These are phyloP conservation scores for Liposcelis brunnea DNA, from an alignment of 2,888 invertebrate genomes.

Conservation along the genomic window DNA sequence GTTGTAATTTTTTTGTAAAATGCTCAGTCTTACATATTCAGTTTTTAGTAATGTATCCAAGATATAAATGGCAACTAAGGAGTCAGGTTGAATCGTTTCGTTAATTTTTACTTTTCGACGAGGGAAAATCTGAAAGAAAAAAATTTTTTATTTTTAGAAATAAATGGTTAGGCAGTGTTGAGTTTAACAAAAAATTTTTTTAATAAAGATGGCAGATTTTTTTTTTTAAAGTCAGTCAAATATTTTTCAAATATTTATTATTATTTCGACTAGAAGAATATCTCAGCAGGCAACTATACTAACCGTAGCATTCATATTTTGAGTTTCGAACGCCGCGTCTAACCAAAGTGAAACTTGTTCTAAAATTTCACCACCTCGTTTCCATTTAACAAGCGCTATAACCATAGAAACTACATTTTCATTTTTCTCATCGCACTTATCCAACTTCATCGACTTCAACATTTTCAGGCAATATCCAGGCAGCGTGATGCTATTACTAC, in stretches of 20 bases:
- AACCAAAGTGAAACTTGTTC: conserved; percentile 19
- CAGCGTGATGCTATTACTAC: conserved; percentile 4
- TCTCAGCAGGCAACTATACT: too few relatives aligned
- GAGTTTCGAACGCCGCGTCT: conserved; percentile 18
- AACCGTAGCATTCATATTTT: conserved; percentile 16
- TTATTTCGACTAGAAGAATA: too few relatives aligned
- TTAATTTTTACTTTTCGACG: neutral
- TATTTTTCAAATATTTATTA: too few relatives aligned
- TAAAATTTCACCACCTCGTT: conserved; percentile 18
- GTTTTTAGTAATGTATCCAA: conserved; percentile 15
- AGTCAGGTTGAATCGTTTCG: conserved; percentile 7
- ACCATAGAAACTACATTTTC: conserved; percentile 14
- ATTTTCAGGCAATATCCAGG: conserved; percentile 7
- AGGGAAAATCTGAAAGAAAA: too few relatives aligned
- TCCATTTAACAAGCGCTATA: conserved; percentile 18
- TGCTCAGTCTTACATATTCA: conserved; percentile 11
- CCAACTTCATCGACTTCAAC: conserved; percentile 8
- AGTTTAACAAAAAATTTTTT: too few relatives aligned
- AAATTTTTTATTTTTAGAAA: too few relatives aligned
- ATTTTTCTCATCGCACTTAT: conserved; percentile 8
- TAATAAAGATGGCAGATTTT: too few relatives aligned
- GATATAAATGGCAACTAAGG: conserved; percentile 14
- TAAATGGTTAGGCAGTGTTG: too few relatives aligned
- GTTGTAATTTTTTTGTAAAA: conserved; percentile 15
- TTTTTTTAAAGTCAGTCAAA: too few relatives aligned